phyloP scores from a whole-genome alignment of 2,888 invertebrate species.

The Erebia aethiops region DNA sequence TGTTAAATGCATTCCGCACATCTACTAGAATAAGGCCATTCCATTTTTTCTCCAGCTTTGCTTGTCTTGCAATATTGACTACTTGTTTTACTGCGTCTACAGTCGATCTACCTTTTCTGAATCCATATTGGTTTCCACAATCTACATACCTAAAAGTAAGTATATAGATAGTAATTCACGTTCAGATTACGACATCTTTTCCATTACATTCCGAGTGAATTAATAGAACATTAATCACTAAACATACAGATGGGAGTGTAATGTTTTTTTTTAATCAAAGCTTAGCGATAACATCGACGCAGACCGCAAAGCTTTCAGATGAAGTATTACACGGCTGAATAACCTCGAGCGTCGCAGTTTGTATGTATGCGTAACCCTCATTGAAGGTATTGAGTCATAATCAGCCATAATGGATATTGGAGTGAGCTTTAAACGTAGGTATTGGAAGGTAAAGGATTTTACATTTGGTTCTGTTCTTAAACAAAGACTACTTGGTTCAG shows the following conservation, averaged over 20 bases:
- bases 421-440: constrained; percentile 27
- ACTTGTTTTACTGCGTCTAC: too few species aligned
- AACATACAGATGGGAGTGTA: background rate
- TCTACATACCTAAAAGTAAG: too few species aligned
- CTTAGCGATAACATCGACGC: constrained; percentile 57
- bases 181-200: background rate
- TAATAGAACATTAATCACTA: constrained; percentile 3
- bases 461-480: background rate
- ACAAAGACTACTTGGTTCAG: background rate
- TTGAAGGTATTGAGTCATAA: constrained; percentile 61
- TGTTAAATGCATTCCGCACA: too few species aligned
- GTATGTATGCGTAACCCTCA: constrained; percentile 64
- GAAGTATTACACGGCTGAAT: constrained; percentile 61
- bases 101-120: too few species aligned
- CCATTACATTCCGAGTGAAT: background rate
- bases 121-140: too few species aligned
- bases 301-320: constrained; percentile 61
- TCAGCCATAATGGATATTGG: constrained; percentile 61
- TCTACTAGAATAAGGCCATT: too few species aligned
- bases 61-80: too few species aligned
- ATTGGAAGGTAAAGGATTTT: background rate
- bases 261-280: constrained; percentile 16
- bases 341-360: constrained; percentile 62
- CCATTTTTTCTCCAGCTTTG: too few species aligned
- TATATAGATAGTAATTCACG: background rate